A percentile compares a stretch with the other conserved stretches of the same genome.
phyloP scores from a whole-genome alignment of 2,888 invertebrate genomes.

The Eurytoma adleriae region DNA sequence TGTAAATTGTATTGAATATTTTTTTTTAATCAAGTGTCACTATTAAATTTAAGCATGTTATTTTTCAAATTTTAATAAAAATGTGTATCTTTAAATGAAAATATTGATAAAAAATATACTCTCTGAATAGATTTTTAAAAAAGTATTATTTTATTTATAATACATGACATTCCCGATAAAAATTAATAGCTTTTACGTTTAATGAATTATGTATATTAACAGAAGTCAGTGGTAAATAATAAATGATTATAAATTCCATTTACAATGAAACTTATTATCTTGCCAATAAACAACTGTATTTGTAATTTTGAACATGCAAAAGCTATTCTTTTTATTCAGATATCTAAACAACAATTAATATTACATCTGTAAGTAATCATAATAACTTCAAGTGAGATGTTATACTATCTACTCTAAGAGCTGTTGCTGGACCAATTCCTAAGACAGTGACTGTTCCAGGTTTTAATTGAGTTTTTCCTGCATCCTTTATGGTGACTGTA shows the following conservation, averaged over 20 bases:
- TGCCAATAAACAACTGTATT: too few species aligned
- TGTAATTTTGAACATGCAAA: not conserved
- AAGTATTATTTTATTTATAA: conserved; percentile 34
- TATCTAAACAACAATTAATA: conserved; percentile 31
- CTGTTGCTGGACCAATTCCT: conserved; percentile 85
- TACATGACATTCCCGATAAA: conserved; percentile 7
- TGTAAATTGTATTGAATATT: conserved; percentile 18
- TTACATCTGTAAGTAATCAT: conserved; percentile 66
- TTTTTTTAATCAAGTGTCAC: conserved; percentile 13
- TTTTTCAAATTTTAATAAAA: conserved; percentile 44
- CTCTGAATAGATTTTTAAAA: conserved; percentile 54
- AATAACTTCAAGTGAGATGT: conserved; percentile 82
- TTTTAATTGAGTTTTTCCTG: conserved; percentile 84
- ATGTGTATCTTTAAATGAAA: conserved; percentile 40
- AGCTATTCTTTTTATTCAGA: conserved; percentile 26
- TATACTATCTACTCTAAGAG: conserved; percentile 79
- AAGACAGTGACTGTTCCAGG: conserved; percentile 84
- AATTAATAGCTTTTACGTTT: conserved; percentile 35
- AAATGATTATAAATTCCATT: not conserved
- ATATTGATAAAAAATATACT: conserved; percentile 48
- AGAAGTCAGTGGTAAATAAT: not conserved
- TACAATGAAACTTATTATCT: too few species aligned
- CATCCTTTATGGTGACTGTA: conserved; percentile 78
- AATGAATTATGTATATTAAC: conserved; percentile 19
- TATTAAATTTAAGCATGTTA: conserved; percentile 25